Evolutionary conservation across 1,140 invertebrate species (phyloP), one percentile per base, ranked within the genome.

Genomic region (Belonocnema kinseyi): DNA sequence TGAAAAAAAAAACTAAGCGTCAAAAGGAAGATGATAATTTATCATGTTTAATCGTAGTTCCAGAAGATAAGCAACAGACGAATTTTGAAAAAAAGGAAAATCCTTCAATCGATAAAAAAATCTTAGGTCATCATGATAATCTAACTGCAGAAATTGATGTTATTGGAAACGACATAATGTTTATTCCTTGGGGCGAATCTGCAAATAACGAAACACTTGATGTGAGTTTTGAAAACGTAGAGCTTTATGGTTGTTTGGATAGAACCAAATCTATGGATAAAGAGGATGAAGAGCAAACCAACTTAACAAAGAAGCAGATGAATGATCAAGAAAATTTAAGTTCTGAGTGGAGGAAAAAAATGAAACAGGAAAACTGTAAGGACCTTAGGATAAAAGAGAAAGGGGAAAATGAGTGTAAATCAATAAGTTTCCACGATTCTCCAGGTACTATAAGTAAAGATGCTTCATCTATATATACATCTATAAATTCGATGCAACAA

Each of bases 101-200:
- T 14, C 11, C 26, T 40, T 11, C 13, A 10, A 10, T 7, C 33
- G 26, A 0, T 3, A 14, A 66, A 66, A 12, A 58, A 58, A 21
- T 58, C 19, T 21, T 21, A 58, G 11, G 12, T 66, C 13, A 13
- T 7, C 12, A 66, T 33, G 21, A 40, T 66, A 6, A 66, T 16
- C 10, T 33, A 33, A 10, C 53, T 17, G 53, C 12, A 21, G 58
- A 66, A 46, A 46, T 11, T 46, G 40, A 46, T 54, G 83, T 82
- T 33, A 72, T 85, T 13, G 82, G 85, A 10, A 79, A 87, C 17
- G 50, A 77, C n/a, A 85, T 81, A 2, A 74, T 75, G 19, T 87
- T 90, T 79, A 54, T 89, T 77, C 85, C 88, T 0, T 80, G 81
- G 73, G 79, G 79, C 5, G 87, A 90, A 82, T 89, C 88, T 16